A percentile compares a stretch with the other conserved stretches of the same genome.
phyloP scores from a whole-genome alignment of 2,888 invertebrate species.

The Cylindroiulus punctatus region DNA sequence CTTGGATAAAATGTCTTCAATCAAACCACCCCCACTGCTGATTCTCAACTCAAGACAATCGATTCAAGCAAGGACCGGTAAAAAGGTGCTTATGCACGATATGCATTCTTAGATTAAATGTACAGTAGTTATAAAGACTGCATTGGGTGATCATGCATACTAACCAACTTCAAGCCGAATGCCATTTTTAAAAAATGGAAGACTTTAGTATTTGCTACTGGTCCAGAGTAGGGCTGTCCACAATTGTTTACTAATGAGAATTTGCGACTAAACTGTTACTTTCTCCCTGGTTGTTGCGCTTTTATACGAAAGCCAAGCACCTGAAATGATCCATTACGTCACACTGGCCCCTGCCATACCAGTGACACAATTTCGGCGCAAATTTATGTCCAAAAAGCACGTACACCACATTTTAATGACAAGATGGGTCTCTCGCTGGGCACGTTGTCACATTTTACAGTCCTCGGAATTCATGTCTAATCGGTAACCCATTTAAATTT shows the following conservation, averaged over 20 bases:
- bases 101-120: no score
- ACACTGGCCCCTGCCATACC: slow-evolving; percentile 13
- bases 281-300: not conserved
- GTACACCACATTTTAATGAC: slow-evolving; percentile 26
- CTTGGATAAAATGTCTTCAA: no score
- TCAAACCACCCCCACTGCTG: no score
- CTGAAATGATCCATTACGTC: not conserved
- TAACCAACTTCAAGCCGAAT: slow-evolving; percentile 11
- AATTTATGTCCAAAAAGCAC: slow-evolving; percentile 14
- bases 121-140: no score
- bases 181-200: not conserved
- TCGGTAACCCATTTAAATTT: slow-evolving; percentile 33
- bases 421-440: slow-evolving; percentile 34
- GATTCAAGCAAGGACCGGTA: no score
- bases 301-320: slow-evolving; percentile 5
- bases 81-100: no score
- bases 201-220: not conserved
- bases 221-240: not conserved
- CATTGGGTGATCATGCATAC: not conserved
- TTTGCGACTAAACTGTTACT: not conserved
- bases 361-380: not conserved
- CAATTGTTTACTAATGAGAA: not conserved
- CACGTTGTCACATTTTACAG: slow-evolving; percentile 28
- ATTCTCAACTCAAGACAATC: no score
- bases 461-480: slow-evolving; percentile 30